These are phyloP conservation scores for Cydia fagiglandana DNA, from an alignment of 1,140 invertebrate species.

Conservation along the genomic window DNA sequence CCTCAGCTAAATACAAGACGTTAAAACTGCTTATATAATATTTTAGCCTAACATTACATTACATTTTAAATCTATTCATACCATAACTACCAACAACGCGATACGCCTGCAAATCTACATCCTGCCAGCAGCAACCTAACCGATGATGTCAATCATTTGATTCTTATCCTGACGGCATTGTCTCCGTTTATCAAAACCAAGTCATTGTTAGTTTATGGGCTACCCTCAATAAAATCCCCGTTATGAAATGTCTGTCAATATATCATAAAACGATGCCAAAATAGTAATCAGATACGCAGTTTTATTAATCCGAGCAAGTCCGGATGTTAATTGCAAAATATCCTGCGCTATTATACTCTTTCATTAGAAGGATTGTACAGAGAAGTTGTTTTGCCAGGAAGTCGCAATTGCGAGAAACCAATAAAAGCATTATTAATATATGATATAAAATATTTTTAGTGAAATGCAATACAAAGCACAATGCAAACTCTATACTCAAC, in stretches of 20 bases:
- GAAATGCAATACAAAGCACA: too few species aligned
- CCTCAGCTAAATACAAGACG: too few species aligned
- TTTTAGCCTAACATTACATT: neutral
- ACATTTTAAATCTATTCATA: neutral
- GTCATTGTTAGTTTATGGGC: constrained; percentile 9
- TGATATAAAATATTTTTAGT: neutral
- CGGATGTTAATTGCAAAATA: constrained; percentile 20
- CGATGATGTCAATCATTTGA: constrained; percentile 29
- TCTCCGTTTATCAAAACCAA: constrained; percentile 21
- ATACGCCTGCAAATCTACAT: constrained; percentile 11
- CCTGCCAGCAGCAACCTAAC: constrained; percentile 9
- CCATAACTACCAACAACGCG: neutral
- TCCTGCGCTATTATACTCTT: neutral
- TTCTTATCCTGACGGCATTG: constrained; percentile 19
- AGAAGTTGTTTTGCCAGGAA: neutral
- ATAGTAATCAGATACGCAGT: constrained; percentile 17
- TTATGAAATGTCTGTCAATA: constrained; percentile 28
- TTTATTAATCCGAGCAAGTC: neutral
- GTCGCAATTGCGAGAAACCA: neutral
- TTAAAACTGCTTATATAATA: neutral
- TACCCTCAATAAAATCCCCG: constrained; percentile 13
- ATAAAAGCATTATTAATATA: neutral
- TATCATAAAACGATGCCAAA: constrained; percentile 32
- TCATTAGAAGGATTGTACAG: neutral
- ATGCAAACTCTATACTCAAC: too few species aligned